Base-by-base conservation (phyloP, 37 sponge, comb jelly and placozoan species). In the Tethya wilhelma region DNA sequence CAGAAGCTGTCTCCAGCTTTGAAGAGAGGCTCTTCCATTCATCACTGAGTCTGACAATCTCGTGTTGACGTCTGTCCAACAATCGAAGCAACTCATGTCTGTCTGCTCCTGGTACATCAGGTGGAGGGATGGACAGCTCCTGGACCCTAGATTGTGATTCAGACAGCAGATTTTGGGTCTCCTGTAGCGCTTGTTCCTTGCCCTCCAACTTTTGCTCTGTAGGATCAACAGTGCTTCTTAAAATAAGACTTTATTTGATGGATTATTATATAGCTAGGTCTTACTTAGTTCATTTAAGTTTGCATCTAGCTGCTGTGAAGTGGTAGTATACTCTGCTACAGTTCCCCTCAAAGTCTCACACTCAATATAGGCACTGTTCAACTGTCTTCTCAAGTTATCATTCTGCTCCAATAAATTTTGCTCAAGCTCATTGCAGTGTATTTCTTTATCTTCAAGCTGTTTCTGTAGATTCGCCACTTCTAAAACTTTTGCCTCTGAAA, bases 61-160 rank as follows among this genome's bases (percentile, higher is more conserved):
- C 93, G 28, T 83, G 80, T 26, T 87, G 93, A 28, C 89, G 56
- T 0, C 89, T 57, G 45, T 87, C 89, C 41, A 92, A 78, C n/a
- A 92, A 44, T 67, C 93, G 56, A 29, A 92, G 85, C 73, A 92
- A 81, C 75, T 87, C 85, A 23, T 83, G 69, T 23, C 89, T 72
- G 67, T 92, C 93, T 36, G 87, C 87, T 17, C 89, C 89, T 22
- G 93, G 88, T 30, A 92, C 59, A 12, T 87, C 89, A 0, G 85
- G 81, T 0, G 85, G 85, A 12, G 93, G 91, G 4, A 70, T 40
- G 7, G 39, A 43, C 43, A 80, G 88, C 25, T 87, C 85, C 59
- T 63, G 38, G 65, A 88, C 68, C 14, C 29, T 44, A 23, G 69
- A 67, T 32, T 71, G 81, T 22, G 75, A 75, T 19, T 37, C 75